phyloP scores from a whole-genome alignment of 2,797 vertebrate genomes.

The Furcifer pardalis region DNA sequence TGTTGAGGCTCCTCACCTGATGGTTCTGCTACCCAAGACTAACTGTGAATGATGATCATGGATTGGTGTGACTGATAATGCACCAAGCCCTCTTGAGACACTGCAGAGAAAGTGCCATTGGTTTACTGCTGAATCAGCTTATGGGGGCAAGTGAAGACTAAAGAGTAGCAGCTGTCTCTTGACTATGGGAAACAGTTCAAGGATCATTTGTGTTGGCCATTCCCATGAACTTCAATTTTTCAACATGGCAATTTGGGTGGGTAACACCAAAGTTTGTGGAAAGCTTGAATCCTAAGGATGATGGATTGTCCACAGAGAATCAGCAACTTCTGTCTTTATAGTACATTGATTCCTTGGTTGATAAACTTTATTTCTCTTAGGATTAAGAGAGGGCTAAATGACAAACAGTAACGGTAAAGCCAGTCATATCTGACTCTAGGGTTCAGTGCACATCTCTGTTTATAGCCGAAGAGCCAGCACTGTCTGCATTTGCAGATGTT shows the following conservation, averaged over 20 bases:
- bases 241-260: conserved; percentile 82
- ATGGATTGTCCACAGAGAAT: conserved; percentile 79
- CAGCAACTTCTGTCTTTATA: conserved; percentile 81
- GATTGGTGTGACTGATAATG: conserved; percentile 83
- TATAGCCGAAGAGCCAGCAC: too few species aligned
- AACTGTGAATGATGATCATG: conserved; percentile 80
- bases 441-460: too few species aligned
- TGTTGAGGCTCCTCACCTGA: conserved; percentile 5
- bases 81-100: conserved; percentile 81
- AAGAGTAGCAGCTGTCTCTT: conserved; percentile 93
- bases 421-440: too few species aligned
- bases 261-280: conserved; percentile 78
- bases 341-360: conserved; percentile 53
- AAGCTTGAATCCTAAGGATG: conserved; percentile 71
- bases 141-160: conserved; percentile 79
- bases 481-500: too few species aligned
- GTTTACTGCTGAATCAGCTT: conserved; percentile 77
- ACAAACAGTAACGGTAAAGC: too few species aligned
- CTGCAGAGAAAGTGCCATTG: conserved; percentile 83
- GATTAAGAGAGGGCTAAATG: conserved; percentile 9
- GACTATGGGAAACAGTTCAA: conserved; percentile 95
- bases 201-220: conserved; percentile 91
- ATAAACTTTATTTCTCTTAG: conserved; percentile 22
- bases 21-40: conserved; percentile 10
- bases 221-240: conserved; percentile 92